Percentiles rank a stretch among this genome's conserved stretches.
These are phyloP conservation scores for Acanthiza pusilla DNA, from an alignment of 2,797 vertebrate genomes.

Conservation along the genomic window DNA sequence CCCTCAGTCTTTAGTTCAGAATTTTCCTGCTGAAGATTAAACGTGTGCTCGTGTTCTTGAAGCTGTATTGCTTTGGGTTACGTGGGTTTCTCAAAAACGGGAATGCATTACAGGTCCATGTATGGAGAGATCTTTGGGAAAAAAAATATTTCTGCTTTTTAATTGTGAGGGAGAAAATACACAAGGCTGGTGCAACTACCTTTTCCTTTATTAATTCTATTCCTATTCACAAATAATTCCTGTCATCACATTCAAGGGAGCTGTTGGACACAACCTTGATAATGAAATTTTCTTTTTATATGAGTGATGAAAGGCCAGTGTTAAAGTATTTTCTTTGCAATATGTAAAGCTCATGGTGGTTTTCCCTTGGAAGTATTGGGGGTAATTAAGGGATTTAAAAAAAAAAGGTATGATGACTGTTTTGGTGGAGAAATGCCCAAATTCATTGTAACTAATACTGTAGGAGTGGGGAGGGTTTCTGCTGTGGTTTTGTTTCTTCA, in stretches of 20 bases:
- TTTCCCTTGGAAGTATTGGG: not conserved
- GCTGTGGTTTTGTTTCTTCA: not conserved
- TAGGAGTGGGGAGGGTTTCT: not conserved
- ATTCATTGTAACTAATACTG: not conserved
- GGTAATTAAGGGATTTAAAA: not conserved
- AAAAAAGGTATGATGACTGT: not conserved
- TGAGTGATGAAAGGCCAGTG: not conserved
- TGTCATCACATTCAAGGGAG: not conserved
- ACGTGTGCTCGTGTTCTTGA: fast-evolving
- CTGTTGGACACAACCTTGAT: not conserved
- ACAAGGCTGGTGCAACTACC: fast-evolving
- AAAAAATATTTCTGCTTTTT: not conserved
- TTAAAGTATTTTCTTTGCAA: not conserved
- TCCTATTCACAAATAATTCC: not conserved
- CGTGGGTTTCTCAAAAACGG: not conserved
- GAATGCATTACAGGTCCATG: not conserved
- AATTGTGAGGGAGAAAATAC: not conserved
- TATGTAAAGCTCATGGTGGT: fast-evolving
- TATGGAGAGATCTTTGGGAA: not conserved
- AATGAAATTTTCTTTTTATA: not conserved
- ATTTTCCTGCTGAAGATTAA: not conserved
- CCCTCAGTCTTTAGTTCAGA: not conserved
- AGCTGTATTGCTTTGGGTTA: not conserved
- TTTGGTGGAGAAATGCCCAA: not conserved
- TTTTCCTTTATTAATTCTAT: not conserved